A percentile compares a stretch with the other conserved stretches of the same genome.
These are phyloP conservation scores for Bombyx huttoni DNA, from an alignment of 2,888 invertebrate species.

Conservation along the genomic window DNA sequence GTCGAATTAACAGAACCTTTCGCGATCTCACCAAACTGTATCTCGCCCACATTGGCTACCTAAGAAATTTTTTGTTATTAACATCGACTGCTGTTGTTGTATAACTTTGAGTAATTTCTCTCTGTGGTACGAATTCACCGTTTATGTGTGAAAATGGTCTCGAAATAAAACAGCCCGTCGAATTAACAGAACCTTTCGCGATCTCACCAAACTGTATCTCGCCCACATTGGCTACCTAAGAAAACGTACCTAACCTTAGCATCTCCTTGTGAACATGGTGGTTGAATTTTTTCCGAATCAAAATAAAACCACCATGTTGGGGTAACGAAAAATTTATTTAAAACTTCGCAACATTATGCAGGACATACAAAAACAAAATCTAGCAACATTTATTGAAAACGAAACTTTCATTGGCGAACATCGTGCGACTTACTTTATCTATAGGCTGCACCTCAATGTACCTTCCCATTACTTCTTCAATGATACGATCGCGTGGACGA, in stretches of 20 bases:
- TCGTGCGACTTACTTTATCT: constrained; percentile 41
- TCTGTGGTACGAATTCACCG: not conserved
- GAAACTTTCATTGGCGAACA: constrained; percentile 18
- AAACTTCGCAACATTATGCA: not conserved
- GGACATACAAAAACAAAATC: not conserved
- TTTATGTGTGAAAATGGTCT: not conserved
- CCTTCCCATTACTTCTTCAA: constrained; percentile 48
- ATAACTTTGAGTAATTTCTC: too few species aligned
- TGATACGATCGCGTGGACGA: constrained; percentile 33
- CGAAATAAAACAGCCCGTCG: not conserved
- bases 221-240: constrained; percentile 20
- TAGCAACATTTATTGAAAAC: not conserved
- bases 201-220: not conserved
- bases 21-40: not conserved
- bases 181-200: not conserved
- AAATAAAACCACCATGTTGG: constrained; percentile 37
- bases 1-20: not conserved
- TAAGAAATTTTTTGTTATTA: constrained; percentile 26
- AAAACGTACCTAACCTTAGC: constrained; percentile 11
- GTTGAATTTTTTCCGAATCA: constrained; percentile 14
- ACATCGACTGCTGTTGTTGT: too few species aligned
- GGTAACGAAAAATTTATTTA: constrained; percentile 12
- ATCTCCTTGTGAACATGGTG: constrained; percentile 18
- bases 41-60: constrained; percentile 15
- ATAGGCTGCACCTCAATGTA: constrained; percentile 30